These are phyloP conservation scores for Cataglyphis albicans DNA, from an alignment of 2,888 invertebrate species.

Conservation along the genomic window DNA sequence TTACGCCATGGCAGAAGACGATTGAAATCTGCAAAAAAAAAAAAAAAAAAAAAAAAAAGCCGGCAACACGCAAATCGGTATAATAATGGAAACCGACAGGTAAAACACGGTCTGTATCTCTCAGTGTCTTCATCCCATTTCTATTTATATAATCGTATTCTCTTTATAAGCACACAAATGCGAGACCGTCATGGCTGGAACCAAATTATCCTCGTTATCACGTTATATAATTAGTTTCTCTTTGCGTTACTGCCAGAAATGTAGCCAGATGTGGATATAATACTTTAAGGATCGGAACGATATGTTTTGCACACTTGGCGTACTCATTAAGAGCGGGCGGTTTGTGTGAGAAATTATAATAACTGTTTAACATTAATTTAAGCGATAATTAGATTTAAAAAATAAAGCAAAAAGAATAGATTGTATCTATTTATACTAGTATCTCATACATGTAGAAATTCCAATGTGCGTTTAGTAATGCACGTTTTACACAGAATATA, in stretches of 20 bases:
- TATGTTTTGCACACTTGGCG: not conserved
- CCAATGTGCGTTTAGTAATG: not conserved
- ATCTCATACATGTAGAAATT: not conserved
- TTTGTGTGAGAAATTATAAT: conserved; percentile 10
- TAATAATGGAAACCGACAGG: conserved; percentile 67
- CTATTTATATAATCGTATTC: conserved; percentile 76
- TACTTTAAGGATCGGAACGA: conserved; percentile 14
- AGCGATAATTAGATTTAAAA: not conserved
- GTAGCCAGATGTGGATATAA: conserved; percentile 16
- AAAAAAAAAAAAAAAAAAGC: conserved; percentile 44
- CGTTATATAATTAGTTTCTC: conserved; percentile 71
- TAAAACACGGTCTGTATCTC: conserved; percentile 54
- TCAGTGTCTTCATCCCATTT: conserved; percentile 48
- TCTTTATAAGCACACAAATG: conserved; percentile 73
- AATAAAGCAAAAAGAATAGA: not conserved
- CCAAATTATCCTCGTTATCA: conserved; percentile 74
- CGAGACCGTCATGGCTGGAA: conserved; percentile 65
- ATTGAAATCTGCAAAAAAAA: conserved; percentile 58
- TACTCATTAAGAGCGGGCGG: conserved; percentile 7
- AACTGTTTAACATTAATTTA: not conserved
- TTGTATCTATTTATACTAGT: not conserved
- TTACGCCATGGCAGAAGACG: conserved; percentile 65
- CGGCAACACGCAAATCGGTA: conserved; percentile 69
- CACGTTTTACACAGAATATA: not conserved
- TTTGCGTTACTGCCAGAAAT: conserved; percentile 29